phyloP scores from a whole-genome alignment of 2,797 vertebrate species.

The Melanotaenia boesemani region DNA sequence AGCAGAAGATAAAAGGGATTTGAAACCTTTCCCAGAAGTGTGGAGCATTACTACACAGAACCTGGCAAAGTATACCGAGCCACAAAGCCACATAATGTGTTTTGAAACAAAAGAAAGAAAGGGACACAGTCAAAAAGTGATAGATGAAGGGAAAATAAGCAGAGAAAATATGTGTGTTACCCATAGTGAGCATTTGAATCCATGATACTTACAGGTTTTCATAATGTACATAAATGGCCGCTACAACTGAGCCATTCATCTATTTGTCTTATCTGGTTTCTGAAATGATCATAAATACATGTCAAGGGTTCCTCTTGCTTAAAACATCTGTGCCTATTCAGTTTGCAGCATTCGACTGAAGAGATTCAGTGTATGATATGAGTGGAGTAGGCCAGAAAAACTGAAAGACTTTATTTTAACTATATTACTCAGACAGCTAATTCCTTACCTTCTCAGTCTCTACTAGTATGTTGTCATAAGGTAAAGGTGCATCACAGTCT shows the following conservation, averaged over 20 bases:
- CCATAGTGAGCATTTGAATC: slow-evolving; percentile 2
- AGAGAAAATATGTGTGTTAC: slow-evolving; percentile 1
- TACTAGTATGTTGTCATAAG: slow-evolving; percentile 77
- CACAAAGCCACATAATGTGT: slow-evolving; percentile 8
- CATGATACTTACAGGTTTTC: slow-evolving; percentile 10
- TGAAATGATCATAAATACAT: slow-evolving; percentile 36
- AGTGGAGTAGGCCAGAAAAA: background rate
- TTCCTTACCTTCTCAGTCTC: slow-evolving; percentile 76
- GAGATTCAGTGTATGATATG: slow-evolving; percentile 14
- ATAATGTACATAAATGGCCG: slow-evolving; percentile 7
- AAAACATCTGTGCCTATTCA: slow-evolving; percentile 27
- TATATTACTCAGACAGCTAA: background rate
- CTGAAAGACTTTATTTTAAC: background rate
- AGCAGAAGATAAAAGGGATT: slow-evolving; percentile 32
- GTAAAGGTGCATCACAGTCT: slow-evolving; percentile 80
- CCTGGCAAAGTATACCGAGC: slow-evolving; percentile 19
- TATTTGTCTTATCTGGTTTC: slow-evolving; percentile 33
- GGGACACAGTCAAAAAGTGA: background rate
- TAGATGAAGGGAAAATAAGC: slow-evolving; percentile 1
- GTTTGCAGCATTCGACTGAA: slow-evolving; percentile 34
- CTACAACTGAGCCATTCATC: slow-evolving; percentile 18
- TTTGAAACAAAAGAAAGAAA: slow-evolving; percentile 18
- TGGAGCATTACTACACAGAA: slow-evolving; percentile 27
- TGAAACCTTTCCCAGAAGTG: slow-evolving; percentile 36
- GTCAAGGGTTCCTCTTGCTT: slow-evolving; percentile 23